Evolutionary conservation across 2,113 vertebrate genomes (phyloP).

Genomic region (Thinocorus orbignyianus): DNA sequence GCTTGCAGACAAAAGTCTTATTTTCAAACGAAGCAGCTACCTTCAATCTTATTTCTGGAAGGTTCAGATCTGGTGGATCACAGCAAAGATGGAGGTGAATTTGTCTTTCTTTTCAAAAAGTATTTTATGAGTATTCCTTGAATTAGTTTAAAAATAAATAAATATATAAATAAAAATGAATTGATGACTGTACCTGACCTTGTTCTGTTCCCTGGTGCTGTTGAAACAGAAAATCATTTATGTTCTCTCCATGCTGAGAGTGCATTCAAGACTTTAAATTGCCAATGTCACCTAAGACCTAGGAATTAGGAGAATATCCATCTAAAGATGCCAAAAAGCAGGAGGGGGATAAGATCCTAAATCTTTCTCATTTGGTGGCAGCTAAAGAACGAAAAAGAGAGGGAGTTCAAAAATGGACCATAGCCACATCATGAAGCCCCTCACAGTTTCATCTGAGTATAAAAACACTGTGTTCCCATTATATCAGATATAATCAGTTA

Average conservation of each 20-base stretch:
- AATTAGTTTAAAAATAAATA: not conserved
- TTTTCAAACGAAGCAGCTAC: not conserved
- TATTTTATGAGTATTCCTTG: not conserved
- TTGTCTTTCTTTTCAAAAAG: not conserved
- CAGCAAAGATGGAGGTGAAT: not conserved
- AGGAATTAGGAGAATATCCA: not conserved
- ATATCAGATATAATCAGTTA: not conserved
- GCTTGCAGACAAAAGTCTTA: not conserved
- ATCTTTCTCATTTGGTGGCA: not conserved
- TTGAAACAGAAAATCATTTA: conserved; percentile 1
- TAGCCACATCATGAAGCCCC: not conserved
- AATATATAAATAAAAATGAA: not conserved
- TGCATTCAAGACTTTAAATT: not conserved
- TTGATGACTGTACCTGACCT: not conserved
- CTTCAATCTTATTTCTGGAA: not conserved
- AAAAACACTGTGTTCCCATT: not conserved
- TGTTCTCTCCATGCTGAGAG: not conserved
- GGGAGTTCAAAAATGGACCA: not conserved
- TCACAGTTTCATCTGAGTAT: not conserved
- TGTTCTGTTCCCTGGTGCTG: not conserved
- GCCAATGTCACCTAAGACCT: not conserved
- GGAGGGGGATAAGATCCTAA: not conserved
- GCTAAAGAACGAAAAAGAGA: not conserved
- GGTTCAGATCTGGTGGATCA: not conserved
- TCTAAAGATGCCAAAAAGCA: not conserved